Base-by-base conservation (phyloP, 1,140 invertebrate genomes). In the Drosophila sechellia region DNA sequence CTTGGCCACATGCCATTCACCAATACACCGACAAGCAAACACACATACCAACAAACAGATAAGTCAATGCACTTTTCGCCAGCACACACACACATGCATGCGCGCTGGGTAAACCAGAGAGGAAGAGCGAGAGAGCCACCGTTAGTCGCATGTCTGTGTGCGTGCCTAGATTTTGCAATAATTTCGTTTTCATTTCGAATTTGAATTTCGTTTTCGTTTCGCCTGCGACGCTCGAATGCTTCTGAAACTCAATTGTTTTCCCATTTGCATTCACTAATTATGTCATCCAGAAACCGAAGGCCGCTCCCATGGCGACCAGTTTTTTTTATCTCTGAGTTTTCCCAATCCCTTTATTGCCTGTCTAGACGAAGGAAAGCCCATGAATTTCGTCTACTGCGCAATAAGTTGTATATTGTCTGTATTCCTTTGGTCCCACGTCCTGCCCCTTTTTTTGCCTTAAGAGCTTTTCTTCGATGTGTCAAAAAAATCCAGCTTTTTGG, bases 201-300 rank as follows among this genome's bases (percentile, higher is more conserved):
- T 86, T 66, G 60, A 75, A 75, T 85, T 85, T 86, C 79, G 79
- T 80, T 85, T 84, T 85, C 81, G 65, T 81, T 84, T 81, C 66
- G 37, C 78, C 73, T 77, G 59, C 50, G 20, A 34, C 64, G 59
- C 66, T 54, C 77, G 63, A 56, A 6, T 52, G 46, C 39, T 22
- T 31, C 31, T 34, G 35, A 35, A 61, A 66, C n/a, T 65, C 59
- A 65, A 77, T 83, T 58, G 56, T 58, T 35, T 58, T 37, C 73
- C 78, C 68, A 79, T 90, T 90, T 74, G 79, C 85, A 90, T 90
- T 90, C 85, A 84, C 85, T 90, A 89, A 90, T 90, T 90, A 90
- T 90, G 85, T 90, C 85, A 90, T 64, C 72, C 75, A 61, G 58
- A 71, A 34, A 17, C 15, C 48, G 69, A 73, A 66, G 46, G 40